Evolutionary conservation across 1,140 invertebrate species (phyloP), one percentile per base, ranked within the genome.

Genomic region (Drosophila kanapiae): DNA sequence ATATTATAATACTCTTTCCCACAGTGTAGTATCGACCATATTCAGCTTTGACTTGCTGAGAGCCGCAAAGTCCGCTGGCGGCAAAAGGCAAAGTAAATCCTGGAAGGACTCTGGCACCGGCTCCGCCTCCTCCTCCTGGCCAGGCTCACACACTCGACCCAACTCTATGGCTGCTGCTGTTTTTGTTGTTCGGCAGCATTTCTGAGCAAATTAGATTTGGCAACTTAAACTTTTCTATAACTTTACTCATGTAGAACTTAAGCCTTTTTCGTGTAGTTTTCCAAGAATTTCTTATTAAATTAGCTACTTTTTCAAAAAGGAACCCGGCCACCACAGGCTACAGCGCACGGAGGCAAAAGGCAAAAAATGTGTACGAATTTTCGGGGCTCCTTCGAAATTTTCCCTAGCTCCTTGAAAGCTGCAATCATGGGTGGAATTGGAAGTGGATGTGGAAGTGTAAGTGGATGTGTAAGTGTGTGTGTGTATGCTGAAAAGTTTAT

Each of bases 191-290:
- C 58, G 56, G 70, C 60, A 70, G 77, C 82, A 80, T 83, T 84
- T 80, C 76, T 71, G 38, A 77, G 58, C 78, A 84, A 84, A 84
- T 84, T 84, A 84, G 76, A 84, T 84, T 84, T 84, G 61, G 77
- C 76, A 84, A 84, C 77, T 77, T 84, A 61, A 84, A 84, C 81
- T 84, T 84, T 84, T 84, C 81, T 84, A 77, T 84, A 84, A 84
- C 81, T 84, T 84, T 84, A 80, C 77, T 84, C 81, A 84, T 84
- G 81, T 84, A 84, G 81, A 84, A 84, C 81, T 84, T 84, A 84
- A 84, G 81, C 81, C 81, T 84, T 84, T 84, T 80, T 80, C 81
- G 58, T 84, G 81, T 84, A 84, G 81, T 80, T 84, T 76, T 72
- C 61, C 72, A 70, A 84, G 78, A 67, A 84, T 80, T 84, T 84